Conservation (phyloP, 2,113 vertebrate species). For the Poeciliopsis prolifica region DNA sequence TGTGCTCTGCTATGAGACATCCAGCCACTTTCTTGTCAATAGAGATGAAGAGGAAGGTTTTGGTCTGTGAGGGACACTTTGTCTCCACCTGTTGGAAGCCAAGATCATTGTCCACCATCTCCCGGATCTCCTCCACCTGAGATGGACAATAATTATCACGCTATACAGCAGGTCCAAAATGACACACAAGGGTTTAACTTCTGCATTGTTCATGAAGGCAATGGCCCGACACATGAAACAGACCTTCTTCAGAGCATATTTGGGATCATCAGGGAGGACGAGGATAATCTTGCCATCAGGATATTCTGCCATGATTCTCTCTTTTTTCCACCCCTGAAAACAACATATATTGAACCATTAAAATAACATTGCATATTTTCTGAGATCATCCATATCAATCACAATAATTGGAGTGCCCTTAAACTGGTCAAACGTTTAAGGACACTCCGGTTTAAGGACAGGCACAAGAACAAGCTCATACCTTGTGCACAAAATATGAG, state of each 20-base stretch:
- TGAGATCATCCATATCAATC: not conserved
- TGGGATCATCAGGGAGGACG: constrained; percentile 97
- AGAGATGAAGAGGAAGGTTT: constrained; percentile 98
- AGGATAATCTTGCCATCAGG: constrained; percentile 98
- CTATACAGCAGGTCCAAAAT: not conserved
- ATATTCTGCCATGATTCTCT: constrained; percentile 94
- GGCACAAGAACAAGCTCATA: no score
- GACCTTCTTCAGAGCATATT: constrained; percentile 97
- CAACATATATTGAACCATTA: not conserved
- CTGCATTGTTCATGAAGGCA: not conserved
- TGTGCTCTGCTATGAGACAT: constrained; percentile 98
- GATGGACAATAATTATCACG: not conserved
- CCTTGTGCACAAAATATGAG: not conserved
- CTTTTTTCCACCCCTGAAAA: constrained; percentile 96
- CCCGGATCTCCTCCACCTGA: constrained; percentile 97
- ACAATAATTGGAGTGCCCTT: no score
- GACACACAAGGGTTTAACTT: not conserved
- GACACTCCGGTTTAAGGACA: no score
- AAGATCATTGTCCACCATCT: constrained; percentile 98
- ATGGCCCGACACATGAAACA: not conserved
- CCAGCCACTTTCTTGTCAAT: constrained; percentile 97
- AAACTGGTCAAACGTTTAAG: no score
- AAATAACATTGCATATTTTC: not conserved
- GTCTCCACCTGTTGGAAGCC: constrained; percentile 96
- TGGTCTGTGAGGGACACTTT: constrained; percentile 94